These are phyloP conservation scores for Leptestheria dahalacensis DNA, from an alignment of 1,140 invertebrate species.

Conservation along the genomic window DNA sequence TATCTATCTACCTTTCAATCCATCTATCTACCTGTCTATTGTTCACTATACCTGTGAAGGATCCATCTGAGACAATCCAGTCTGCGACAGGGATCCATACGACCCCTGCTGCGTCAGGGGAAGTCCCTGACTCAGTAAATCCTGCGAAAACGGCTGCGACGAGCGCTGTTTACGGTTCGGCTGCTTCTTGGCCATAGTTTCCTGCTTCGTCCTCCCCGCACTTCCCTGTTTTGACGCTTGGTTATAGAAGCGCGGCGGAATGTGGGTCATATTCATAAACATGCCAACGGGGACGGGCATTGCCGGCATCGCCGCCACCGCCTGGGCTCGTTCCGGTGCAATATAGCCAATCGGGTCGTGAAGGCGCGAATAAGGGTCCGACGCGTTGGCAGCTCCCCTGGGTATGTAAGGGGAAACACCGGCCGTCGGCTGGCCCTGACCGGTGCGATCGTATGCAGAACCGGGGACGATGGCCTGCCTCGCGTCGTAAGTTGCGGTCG, in stretches of 20 bases:
- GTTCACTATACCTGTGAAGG: constrained; percentile 4
- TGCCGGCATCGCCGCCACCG: constrained; percentile 28
- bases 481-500: constrained; percentile 80
- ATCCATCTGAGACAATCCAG: constrained; percentile 4
- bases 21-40: too few relatives aligned
- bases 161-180: background rate
- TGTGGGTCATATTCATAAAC: constrained; percentile 84
- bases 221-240: constrained; percentile 53
- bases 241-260: constrained; percentile 73
- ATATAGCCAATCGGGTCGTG: constrained; percentile 91
- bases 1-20: too few relatives aligned
- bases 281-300: constrained; percentile 79
- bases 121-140: constrained; percentile 36
- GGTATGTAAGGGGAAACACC: constrained; percentile 1
- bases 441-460: constrained; percentile 55
- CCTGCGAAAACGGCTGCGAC: constrained; percentile 6
- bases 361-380: constrained; percentile 43
- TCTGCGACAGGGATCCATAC: constrained; percentile 9
- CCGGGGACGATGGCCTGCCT: constrained; percentile 57
- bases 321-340: constrained; percentile 64
- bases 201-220: constrained; percentile 21
- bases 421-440: constrained; percentile 25
- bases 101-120: constrained; percentile 27
- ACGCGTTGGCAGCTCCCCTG: background rate
- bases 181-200: background rate